Conservation (phyloP, 2,888 invertebrate genomes). For the Tortricodes alternella region DNA sequence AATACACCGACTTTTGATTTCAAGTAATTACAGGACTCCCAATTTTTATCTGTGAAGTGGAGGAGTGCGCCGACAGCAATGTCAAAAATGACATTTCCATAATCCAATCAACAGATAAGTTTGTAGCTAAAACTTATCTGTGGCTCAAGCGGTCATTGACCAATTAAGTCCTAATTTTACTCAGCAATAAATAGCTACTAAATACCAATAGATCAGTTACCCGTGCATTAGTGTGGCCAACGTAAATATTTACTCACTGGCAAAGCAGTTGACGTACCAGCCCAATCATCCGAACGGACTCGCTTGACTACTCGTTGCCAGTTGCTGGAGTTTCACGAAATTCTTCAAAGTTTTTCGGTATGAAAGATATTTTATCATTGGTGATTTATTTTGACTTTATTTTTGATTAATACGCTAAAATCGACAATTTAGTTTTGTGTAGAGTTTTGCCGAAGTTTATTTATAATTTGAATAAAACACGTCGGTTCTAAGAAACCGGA, state of each 20-base stretch:
- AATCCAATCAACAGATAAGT: too few relatives aligned
- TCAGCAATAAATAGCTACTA: neutral
- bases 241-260: conserved; percentile 4
- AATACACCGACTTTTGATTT: too few relatives aligned
- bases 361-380: neutral
- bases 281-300: conserved; percentile 8
- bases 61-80: too few relatives aligned
- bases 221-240: conserved; percentile 2
- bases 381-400: neutral
- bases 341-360: neutral
- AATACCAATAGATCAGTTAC: neutral
- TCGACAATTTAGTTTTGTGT: neutral
- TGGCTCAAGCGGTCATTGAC: too few relatives aligned
- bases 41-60: too few relatives aligned
- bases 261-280: neutral
- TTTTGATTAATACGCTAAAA: neutral
- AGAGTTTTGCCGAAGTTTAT: too few relatives aligned
- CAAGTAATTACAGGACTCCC: too few relatives aligned
- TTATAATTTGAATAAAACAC: too few relatives aligned
- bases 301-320: neutral
- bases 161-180: neutral
- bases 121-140: too few relatives aligned
- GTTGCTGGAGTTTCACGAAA: neutral
- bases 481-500: too few relatives aligned
- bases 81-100: too few relatives aligned